These are phyloP conservation scores for Scotopteryx bipunctaria DNA, from an alignment of 2,888 invertebrate species.

Conservation along the genomic window DNA sequence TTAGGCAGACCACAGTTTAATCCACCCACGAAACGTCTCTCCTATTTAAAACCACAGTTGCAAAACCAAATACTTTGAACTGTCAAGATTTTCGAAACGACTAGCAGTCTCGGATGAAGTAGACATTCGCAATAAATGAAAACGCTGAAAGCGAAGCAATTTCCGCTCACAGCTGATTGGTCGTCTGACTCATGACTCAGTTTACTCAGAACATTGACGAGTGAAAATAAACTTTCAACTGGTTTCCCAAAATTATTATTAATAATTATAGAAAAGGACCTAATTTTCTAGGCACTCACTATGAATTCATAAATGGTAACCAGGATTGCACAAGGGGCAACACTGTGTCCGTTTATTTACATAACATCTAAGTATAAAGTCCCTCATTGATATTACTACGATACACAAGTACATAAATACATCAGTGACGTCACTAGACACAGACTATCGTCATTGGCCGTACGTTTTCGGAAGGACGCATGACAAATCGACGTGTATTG, in stretches of 20 bases:
- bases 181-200: constrained; percentile 11
- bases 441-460: constrained; percentile 10
- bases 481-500: constrained; percentile 15
- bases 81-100: neutral
- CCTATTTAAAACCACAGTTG: too few species aligned
- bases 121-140: constrained; percentile 13
- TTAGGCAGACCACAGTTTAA: too few species aligned
- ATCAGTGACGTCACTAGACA: neutral
- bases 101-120: neutral
- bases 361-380: neutral
- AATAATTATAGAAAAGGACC: too few species aligned
- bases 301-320: too few species aligned
- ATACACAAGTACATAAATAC: neutral
- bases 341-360: neutral
- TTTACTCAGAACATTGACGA: constrained; percentile 8
- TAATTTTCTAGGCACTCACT: too few species aligned
- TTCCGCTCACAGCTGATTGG: constrained; percentile 17
- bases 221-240: constrained; percentile 6
- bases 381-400: too few species aligned
- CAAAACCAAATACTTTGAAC: too few species aligned
- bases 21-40: too few species aligned
- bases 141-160: constrained; percentile 21
- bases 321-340: neutral
- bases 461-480: constrained; percentile 9
- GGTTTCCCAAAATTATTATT: neutral